Evolutionary conservation across 1,140 invertebrate genomes (phyloP), one percentile per base, ranked within the genome.

Genomic region (Wasmannia auropunctata): DNA sequence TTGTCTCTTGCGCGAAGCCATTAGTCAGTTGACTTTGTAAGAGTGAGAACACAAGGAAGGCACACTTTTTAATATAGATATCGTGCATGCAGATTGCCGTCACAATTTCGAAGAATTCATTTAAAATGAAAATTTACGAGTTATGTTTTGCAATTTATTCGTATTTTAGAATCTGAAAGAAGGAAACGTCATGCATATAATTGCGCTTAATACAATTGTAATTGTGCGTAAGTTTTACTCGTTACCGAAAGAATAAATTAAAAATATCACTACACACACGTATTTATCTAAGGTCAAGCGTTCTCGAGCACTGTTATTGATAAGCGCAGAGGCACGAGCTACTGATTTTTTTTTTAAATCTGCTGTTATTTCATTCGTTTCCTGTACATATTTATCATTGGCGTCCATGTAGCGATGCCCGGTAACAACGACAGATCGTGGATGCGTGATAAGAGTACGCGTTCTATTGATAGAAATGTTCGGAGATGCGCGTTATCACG

Each of bases 221-320:
- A 28, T 40, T 25, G 49, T 56, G 19, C n/a, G 6, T 31, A 54
- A 22, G 5, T 74, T 54, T 54, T 37, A 34, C n/a, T 74, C 14
- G 14, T 56, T 25, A 8, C 14, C 11, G n/a, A n/a, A 25, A 37
- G 19, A 74, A 25, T 25, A 25, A 56, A 74, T 25, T 40, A 37
- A 37, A 74, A 74, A 75, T 56, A 74, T 34, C 31, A 3, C 31
- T 37, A 22, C 19, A 63, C 19, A 63, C 14, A 5, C 10, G 4
- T 67, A 5, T 16, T 75, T 58, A 58, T 75, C 51, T 75, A 40
- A 40, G 31, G 34, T 75, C 72, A 75, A 40, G 16, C 34, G 0
- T 67, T 58, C 22, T 34, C 11, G 14, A 54, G 14, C 28, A 54
- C 3, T 54, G 31, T 72, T 51, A 74, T 75, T 14, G 22, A 75